These are phyloP conservation scores for Norana najaformis DNA, from an alignment of 2,888 invertebrate species.

Conservation along the genomic window DNA sequence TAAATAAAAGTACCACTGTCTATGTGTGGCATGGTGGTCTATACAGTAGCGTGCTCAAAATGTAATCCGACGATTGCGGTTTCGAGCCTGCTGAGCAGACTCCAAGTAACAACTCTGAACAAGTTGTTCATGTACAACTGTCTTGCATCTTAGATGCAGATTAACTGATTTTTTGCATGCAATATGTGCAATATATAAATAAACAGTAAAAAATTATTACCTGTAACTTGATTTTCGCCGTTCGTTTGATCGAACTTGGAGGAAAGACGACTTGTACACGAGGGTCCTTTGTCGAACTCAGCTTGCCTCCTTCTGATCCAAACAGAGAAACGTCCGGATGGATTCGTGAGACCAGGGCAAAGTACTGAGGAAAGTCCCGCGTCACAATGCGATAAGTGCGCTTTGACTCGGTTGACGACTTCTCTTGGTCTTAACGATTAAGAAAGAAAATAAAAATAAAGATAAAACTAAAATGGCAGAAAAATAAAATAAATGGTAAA, in stretches of 20 bases:
- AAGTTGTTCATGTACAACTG: too few relatives aligned
- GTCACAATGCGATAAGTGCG: conserved; percentile 94
- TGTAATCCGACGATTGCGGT: too few relatives aligned
- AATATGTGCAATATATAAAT: too few relatives aligned
- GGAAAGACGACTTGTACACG: conserved; percentile 35
- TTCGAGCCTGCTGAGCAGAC: too few relatives aligned
- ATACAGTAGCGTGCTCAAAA: too few relatives aligned
- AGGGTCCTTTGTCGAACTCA: conserved; percentile 27
- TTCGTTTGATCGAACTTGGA: conserved; percentile 34
- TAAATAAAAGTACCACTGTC: too few relatives aligned
- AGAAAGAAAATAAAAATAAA: not conserved
- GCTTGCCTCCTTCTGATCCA: conserved; percentile 30
- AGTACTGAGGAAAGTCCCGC: conserved; percentile 98
- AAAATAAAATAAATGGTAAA: not conserved
- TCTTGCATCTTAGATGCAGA: too few relatives aligned
- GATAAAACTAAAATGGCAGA: not conserved
- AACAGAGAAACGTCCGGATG: not conserved
- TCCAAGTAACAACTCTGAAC: too few relatives aligned
- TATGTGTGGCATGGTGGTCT: too few relatives aligned
- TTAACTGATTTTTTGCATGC: too few relatives aligned
- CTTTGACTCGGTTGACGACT: conserved; percentile 60
- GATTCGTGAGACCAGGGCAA: conserved; percentile 68
- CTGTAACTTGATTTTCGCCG: conserved; percentile 34
- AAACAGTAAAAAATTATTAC: not conserved
- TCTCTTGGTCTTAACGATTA: not conserved